Base-by-base conservation (phyloP, 2,888 invertebrate genomes). In the Chymomyza amoena region DNA sequence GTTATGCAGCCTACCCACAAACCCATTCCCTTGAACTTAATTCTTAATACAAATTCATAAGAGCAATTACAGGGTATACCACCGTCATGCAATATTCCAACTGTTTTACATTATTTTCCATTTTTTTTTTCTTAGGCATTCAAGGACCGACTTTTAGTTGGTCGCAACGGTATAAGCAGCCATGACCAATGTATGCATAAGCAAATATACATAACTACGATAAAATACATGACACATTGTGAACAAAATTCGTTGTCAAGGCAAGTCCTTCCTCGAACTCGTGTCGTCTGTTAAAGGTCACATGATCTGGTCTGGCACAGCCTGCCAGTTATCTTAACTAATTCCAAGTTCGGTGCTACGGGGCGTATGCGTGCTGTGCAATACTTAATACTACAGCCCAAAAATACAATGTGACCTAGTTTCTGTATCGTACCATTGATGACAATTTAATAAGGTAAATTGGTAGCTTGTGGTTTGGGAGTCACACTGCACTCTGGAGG, bases 391-490 rank as follows among this genome's bases (percentile, higher is more conserved):
- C 59, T 15, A 45, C 54, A 52, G n/a, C 10, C 10, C 10, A 9
- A 9, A 6, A 32, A 32, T 1, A 32, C 1, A 5, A 18, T 54
- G 18, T 54, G 54, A 54, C 54, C 54, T 54, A 54, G 54, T 54
- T 54, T 16, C 32, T 18, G 7, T 54, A n/a, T 45, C 13, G 39
- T 10, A 60, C 60, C 73, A 65, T 68, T 71, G 79, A 84, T 75
- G 71, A 67, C 76, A 84, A 85, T 82, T 83, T 82, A 83, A 83
- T 83, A 85, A 76, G 79, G 76, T 73, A 85, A 83, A 87, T 83
- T 85, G 85, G 73, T 57, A 71, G 82, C 64, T 52, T 66, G 45
- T 50, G 59, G 16, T 64, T n/a, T 39, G 18, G 18, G 20, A 15
- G 18, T 9, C 57, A 15, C 57, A 57, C 6, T 65, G 64, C 56